These are phyloP conservation scores for Echinops telfairi DNA, from an alignment of 2,113 vertebrate genomes.

Conservation along the genomic window DNA sequence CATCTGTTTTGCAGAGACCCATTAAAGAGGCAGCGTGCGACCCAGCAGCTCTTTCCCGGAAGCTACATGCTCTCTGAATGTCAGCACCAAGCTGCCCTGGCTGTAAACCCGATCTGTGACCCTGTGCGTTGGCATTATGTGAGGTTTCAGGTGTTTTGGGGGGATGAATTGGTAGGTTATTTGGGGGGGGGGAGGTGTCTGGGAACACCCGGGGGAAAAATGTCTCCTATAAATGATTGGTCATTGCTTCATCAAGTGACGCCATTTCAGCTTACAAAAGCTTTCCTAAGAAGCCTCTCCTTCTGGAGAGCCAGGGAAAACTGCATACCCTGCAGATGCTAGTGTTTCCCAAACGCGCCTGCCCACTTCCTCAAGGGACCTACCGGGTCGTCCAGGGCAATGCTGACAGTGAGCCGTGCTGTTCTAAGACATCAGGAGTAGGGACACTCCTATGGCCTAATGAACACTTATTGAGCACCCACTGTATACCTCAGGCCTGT, in stretches of 20 bases:
- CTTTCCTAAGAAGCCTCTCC: neutral
- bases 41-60: neutral
- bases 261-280: too few relatives aligned
- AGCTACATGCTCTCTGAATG: neutral
- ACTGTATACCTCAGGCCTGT: too few relatives aligned
- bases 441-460: neutral
- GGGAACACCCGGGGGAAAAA: neutral
- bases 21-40: neutral
- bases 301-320: neutral
- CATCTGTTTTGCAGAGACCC: neutral
- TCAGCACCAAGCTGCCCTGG: neutral
- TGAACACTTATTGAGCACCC: neutral
- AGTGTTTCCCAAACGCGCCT: constrained; percentile 1
- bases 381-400: neutral
- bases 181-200: neutral
- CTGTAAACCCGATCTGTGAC: neutral
- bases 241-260: neutral
- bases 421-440: neutral
- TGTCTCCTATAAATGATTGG: neutral
- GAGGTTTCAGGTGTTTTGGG: neutral
- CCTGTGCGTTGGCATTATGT: neutral
- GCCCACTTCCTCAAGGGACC: constrained; percentile 4
- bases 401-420: neutral
- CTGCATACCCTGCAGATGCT: neutral
- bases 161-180: neutral